These are phyloP conservation scores for Peromyscus californicus DNA, from an alignment of 2,113 vertebrate genomes.

Conservation along the genomic window DNA sequence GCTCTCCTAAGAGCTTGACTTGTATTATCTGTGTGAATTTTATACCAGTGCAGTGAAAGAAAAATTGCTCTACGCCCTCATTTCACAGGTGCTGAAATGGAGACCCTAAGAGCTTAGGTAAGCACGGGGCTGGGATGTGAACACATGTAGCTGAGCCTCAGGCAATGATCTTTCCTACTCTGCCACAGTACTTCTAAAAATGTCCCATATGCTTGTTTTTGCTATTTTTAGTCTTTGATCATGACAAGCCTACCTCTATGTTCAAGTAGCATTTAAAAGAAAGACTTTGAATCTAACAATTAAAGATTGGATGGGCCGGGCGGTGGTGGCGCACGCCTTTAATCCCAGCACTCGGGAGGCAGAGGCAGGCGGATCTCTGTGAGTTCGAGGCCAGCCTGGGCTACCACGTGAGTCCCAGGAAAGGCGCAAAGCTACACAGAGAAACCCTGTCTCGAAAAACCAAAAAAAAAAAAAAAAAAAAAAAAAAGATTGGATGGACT, in stretches of 20 bases:
- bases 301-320: not conserved
- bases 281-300: not conserved
- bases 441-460: no score
- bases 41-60: not conserved
- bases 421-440: no score
- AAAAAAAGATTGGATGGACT: not conserved
- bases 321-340: no score
- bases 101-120: not conserved
- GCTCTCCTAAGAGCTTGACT: not conserved
- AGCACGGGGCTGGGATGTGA: not conserved
- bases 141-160: not conserved
- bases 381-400: no score
- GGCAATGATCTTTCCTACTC: not conserved
- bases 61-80: not conserved
- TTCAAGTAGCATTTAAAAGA: constrained; percentile 22
- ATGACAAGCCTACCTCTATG: not conserved
- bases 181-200: not conserved
- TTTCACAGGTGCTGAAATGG: not conserved
- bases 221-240: not conserved
- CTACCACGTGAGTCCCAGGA: no score
- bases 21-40: not conserved
- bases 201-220: not conserved
- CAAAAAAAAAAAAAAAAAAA: no score
- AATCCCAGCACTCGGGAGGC: no score
- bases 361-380: no score